Base-by-base conservation (phyloP, 1,140 invertebrate genomes). In the Panagrolaimus sp. region DNA sequence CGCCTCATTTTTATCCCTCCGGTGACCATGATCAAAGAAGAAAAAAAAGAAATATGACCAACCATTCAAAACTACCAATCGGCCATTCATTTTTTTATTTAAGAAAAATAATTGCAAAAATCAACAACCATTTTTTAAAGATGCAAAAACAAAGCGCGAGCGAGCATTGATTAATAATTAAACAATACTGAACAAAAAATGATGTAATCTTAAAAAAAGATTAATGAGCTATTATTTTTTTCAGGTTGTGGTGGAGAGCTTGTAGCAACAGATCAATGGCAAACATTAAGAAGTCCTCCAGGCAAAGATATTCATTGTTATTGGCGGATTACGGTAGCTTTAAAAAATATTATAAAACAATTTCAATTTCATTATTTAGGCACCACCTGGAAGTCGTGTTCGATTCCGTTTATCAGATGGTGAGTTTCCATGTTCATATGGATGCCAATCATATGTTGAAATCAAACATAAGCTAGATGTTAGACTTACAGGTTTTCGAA, bases 341-440 rank as follows among this genome's bases (percentile, higher is more conserved):
- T 44, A 48, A 9, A 57, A 20, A 62, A 38, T 43, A 5, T 25
- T 27, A 57, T 20, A 25, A 46, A 23, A 45, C 43, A 65, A 9
- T 20, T 38, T 38, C 47, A 27, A 43, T 25, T 20, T 42, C 57
- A 31, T 67, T 69, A 8, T 16, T 66, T 57, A 80, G 78, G 72
- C 71, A 27, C 69, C 75, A 13, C 76, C 80, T 45, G 80, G 79
- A 2, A 80, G 73, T 45, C 67, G 71, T 44, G 71, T 82, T 48
- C 79, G 81, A 3, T 82, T 82, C 68, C 79, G 80, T 51, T 70
- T 82, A 14, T 78, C 74, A 16, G 80, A 82, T 65, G 80, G 80
- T 9, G 80, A 82, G 66, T 82, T 82, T 63, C 80, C 80, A 0
- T 82, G 80, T 57, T 82, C 80, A 20, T 82, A 82, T 67, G 80